Base-by-base conservation (phyloP, 2,113 vertebrate genomes). In the Corythoichthys intestinalis region DNA sequence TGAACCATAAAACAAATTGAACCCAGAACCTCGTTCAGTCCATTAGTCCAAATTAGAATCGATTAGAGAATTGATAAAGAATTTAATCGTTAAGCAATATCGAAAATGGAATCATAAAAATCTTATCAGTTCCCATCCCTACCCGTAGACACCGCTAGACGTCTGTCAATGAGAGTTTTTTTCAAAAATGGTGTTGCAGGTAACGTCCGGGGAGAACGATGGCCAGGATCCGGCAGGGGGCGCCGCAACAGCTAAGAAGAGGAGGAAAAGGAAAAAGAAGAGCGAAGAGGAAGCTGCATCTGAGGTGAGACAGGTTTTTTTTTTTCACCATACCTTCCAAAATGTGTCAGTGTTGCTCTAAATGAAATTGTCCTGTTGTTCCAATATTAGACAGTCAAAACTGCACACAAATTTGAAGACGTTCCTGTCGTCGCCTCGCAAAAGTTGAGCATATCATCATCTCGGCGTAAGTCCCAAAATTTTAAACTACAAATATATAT, bases 251-350 rank as follows among this genome's bases (percentile, higher is more conserved):
- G 93, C 94, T 15, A 98, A 96, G 86, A 96, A 95, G 83, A 98
- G 93, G 82, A 96, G 95, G 88, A 98, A 94, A 86, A 96, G 94
- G 88, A 98, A 96, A 94, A 96, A 95, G 93, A 95, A 94, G 90
- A 90, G 91, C 13, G 92, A 94, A 62, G 96, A 96, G 64, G 94
- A 93, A 13, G 80, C 74, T 50, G 49, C 67, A 14, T 41, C 83
- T 28, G 74, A 76, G n/a, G 91, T 65, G 84, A 71, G 66, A 57
- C 34, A 14, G 6, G 13, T 58, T 58, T 48, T 58, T 15, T 28
- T 11, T 35, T 57, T 35, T 13, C 3, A 44, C 41, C 3, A 44
- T 44, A 8, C 4, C 20, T 9, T 49, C 49, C 9, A 4, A 58
- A 56, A 58, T 37, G 56, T 37, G 12, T 6, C 14, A 4, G 20